phyloP scores from a whole-genome alignment of 1,140 invertebrate genomes.

The Bursaphelenchus mucronatus region DNA sequence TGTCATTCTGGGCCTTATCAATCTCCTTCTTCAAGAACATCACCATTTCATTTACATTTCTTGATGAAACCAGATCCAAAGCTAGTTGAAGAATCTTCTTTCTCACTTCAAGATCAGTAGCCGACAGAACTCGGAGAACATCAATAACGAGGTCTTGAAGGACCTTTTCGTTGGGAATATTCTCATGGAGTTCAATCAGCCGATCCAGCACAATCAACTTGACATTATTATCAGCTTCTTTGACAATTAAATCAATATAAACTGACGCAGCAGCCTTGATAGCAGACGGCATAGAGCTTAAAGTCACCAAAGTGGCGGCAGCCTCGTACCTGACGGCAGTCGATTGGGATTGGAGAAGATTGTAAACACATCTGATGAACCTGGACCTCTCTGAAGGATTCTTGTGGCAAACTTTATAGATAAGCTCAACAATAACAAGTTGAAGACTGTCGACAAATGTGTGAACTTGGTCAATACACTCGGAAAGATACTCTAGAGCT shows the following conservation, averaged over 20 bases:
- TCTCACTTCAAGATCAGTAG: constrained; percentile 84
- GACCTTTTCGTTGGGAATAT: constrained; percentile 78
- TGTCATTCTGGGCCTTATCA: constrained; percentile 78
- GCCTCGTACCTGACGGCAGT: constrained; percentile 96
- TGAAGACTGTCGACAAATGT: constrained; percentile 94
- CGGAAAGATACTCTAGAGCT: constrained; percentile 83
- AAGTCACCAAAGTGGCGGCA: constrained; percentile 96
- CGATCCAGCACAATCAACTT: constrained; percentile 95
- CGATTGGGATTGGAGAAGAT: constrained; percentile 88
- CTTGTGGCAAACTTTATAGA: constrained; percentile 95
- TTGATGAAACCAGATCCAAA: constrained; percentile 83
- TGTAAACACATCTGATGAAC: constrained; percentile 97
- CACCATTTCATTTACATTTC: constrained; percentile 82
- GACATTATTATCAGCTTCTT: constrained; percentile 99
- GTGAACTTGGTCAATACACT: constrained; percentile 80
- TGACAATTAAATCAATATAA: constrained; percentile 96
- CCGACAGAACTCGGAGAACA: constrained; percentile 83
- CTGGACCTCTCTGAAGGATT: constrained; percentile 92
- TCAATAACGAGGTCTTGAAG: constrained; percentile 96
- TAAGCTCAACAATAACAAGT: constrained; percentile 95
- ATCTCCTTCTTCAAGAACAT: constrained; percentile 68
- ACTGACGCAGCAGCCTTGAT: constrained; percentile 93
- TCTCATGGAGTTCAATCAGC: constrained; percentile 78
- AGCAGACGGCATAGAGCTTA: constrained; percentile 90
- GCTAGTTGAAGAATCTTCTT: constrained; percentile 79